A percentile compares a stretch with the other conserved stretches of the same genome.
These are phyloP conservation scores for Plagodis dolabraria DNA, from an alignment of 2,888 invertebrate species.

Conservation along the genomic window DNA sequence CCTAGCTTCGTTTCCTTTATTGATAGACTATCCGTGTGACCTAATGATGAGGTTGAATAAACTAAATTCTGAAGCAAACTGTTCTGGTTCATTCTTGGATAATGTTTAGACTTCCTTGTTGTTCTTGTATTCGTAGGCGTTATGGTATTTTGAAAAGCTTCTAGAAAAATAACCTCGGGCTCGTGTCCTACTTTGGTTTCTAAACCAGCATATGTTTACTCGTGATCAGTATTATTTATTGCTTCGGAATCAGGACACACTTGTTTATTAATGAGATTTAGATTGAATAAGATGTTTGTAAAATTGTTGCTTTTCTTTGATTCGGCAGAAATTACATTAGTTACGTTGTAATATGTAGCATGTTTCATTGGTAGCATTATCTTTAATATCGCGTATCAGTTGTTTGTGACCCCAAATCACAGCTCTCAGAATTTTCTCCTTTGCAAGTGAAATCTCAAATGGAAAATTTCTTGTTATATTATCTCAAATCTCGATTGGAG, in stretches of 20 bases:
- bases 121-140: conserved; percentile 8
- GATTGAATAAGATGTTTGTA: too few relatives aligned
- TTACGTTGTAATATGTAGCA: too few relatives aligned
- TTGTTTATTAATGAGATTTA: too few relatives aligned
- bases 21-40: conserved; percentile 26
- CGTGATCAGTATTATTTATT: conserved; percentile 6
- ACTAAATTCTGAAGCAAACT: conserved; percentile 21
- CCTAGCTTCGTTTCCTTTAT: conserved; percentile 12
- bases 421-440: too few relatives aligned
- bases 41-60: conserved; percentile 26
- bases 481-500: too few relatives aligned
- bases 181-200: conserved; percentile 8
- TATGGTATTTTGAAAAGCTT: conserved; percentile 8
- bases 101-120: conserved; percentile 24
- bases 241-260: not conserved
- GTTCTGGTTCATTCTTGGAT: conserved; percentile 23
- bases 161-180: conserved; percentile 5
- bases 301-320: too few relatives aligned
- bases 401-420: too few relatives aligned
- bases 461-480: too few relatives aligned
- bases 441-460: too few relatives aligned
- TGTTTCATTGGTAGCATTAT: too few relatives aligned
- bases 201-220: conserved; percentile 14
- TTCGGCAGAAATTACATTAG: too few relatives aligned
- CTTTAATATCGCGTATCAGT: too few relatives aligned